A percentile compares a stretch with the other conserved stretches of the same genome.
Conservation (phyloP, 2,797 vertebrate species). For the Paramormyrops hopkinsi region DNA sequence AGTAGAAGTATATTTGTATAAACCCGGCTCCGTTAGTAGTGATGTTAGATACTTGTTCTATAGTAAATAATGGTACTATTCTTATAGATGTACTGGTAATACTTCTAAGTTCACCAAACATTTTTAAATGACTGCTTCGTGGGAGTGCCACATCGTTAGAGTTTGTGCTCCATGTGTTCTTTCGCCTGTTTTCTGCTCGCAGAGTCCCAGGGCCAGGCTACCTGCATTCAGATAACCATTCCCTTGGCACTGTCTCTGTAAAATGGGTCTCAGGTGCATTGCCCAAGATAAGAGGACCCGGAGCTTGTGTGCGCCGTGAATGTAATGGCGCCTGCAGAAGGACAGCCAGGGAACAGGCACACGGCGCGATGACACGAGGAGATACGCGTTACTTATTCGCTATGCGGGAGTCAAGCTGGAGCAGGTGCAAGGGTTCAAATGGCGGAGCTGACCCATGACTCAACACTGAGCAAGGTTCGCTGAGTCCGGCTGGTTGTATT, state of each 20-base stretch:
- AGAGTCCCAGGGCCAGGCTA: not conserved
- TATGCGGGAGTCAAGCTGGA: not conserved
- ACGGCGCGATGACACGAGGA: not conserved
- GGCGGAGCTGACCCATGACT: not conserved
- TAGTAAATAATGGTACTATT: not conserved
- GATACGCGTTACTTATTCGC: not conserved
- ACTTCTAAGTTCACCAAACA: not conserved
- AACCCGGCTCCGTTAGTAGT: not conserved
- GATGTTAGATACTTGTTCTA: not conserved
- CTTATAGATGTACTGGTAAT: not conserved
- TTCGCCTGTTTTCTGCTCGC: not conserved
- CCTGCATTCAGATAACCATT: not conserved
- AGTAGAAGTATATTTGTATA: not conserved
- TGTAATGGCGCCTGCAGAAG: not conserved
- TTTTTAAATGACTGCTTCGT: not conserved
- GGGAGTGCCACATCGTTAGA: not conserved
- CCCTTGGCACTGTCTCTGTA: not conserved
- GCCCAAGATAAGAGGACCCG: not conserved
- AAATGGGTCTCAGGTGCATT: conserved; percentile 5
- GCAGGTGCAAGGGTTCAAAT: not conserved
- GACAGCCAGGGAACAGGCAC: not conserved
- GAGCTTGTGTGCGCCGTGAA: not conserved
- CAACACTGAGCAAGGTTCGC: not conserved
- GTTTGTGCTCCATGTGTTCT: not conserved
- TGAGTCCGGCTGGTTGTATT: not conserved